Conservation (phyloP, 2,797 vertebrate species). For the Pangasius larnaudii region DNA sequence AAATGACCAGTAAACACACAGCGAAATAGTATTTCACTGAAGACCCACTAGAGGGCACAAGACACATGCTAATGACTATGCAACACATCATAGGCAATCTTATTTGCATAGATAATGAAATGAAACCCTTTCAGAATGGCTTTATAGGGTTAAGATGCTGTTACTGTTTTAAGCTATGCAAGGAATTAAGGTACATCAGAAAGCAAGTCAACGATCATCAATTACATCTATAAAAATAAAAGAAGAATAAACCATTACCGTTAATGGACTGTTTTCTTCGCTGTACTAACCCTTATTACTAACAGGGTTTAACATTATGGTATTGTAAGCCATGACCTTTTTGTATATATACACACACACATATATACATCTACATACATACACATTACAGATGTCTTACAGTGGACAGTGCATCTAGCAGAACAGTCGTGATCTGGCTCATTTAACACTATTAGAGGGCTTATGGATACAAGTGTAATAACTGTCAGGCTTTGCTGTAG, state of each 20-base stretch:
- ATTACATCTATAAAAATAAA: background rate
- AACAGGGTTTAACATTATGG: background rate
- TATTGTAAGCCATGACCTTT: background rate
- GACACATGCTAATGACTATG: background rate
- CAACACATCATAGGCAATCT: background rate
- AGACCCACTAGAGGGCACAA: background rate
- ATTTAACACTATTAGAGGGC: background rate
- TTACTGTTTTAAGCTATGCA: background rate
- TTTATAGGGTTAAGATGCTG: background rate
- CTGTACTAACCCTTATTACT: background rate
- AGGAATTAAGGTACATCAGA: background rate
- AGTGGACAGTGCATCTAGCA: too few relatives aligned
- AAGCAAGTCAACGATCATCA: background rate
- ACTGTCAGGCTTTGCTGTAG: background rate
- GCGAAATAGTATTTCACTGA: background rate
- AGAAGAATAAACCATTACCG: background rate
- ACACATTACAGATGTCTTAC: too few relatives aligned
- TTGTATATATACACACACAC: background rate
- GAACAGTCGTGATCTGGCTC: background rate
- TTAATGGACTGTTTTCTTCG: background rate
- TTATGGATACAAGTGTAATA: background rate
- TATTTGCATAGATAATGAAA: background rate
- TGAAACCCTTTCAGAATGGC: too few relatives aligned
- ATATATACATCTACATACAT: too few relatives aligned
- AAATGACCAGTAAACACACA: background rate